Evolutionary conservation across 2,113 vertebrate genomes (phyloP).

Genomic region (Gambusia affinis): DNA sequence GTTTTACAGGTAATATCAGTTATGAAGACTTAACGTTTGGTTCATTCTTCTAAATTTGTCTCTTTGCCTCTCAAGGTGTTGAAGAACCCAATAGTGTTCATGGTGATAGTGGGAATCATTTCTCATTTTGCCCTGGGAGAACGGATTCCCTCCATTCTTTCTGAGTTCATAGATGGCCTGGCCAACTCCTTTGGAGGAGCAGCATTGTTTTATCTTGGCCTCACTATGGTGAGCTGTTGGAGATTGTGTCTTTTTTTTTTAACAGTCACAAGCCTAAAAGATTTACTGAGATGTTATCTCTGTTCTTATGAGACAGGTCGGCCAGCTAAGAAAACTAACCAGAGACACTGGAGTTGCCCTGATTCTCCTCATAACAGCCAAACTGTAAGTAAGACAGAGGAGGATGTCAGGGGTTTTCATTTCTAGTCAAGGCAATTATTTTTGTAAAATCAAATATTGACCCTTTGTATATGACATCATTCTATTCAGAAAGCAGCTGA

Average conservation of each 20-base stretch:
- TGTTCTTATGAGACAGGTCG: conserved; percentile 67
- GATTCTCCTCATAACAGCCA: conserved; percentile 97
- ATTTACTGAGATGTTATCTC: not conserved
- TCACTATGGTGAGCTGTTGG: conserved; percentile 86
- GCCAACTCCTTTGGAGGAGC: conserved; percentile 94
- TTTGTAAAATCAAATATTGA: not conserved
- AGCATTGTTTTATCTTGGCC: conserved; percentile 95
- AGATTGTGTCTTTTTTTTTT: not conserved
- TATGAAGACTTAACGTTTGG: fast-evolving
- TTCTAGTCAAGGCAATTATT: too few relatives aligned
- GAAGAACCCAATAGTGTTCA: conserved; percentile 96
- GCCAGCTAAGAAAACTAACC: conserved; percentile 90
- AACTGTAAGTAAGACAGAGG: conserved; percentile 86
- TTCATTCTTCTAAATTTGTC: fast-evolving
- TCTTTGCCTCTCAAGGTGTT: conserved; percentile 75
- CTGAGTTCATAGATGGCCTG: conserved; percentile 92
- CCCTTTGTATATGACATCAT: too few relatives aligned
- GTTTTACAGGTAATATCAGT: conserved; percentile 78
- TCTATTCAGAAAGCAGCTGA: too few relatives aligned
- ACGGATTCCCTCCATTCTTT: conserved; percentile 88
- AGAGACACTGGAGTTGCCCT: conserved; percentile 91
- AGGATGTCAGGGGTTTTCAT: too few relatives aligned
- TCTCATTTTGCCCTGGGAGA: conserved; percentile 92
- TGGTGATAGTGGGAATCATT: conserved; percentile 92
- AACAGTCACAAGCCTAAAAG: not conserved